phyloP scores from a whole-genome alignment of 2,113 vertebrate genomes.

The Uria lomvia region DNA sequence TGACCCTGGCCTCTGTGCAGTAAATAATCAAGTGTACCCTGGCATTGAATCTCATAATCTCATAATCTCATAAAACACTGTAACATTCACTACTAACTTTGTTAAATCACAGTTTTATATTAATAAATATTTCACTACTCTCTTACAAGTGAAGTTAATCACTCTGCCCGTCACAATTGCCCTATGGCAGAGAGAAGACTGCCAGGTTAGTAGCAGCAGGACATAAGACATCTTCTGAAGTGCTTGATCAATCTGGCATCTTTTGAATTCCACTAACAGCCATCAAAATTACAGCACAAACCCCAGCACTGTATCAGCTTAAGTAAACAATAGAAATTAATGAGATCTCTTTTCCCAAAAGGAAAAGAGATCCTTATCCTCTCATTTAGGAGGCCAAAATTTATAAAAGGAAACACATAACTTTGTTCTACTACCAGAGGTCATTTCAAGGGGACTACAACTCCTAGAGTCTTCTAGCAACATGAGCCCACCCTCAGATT shows the following conservation, averaged over 20 bases:
- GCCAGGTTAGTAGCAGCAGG: not conserved
- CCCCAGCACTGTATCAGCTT: not conserved
- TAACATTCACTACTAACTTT: too few relatives aligned
- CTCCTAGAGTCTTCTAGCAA: not conserved
- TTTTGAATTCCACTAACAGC: not conserved
- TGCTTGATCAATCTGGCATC: not conserved
- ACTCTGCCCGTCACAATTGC: too few relatives aligned
- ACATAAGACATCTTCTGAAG: not conserved
- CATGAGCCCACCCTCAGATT: not conserved
- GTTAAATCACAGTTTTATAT: too few relatives aligned
- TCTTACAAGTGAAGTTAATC: too few relatives aligned
- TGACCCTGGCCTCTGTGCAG: too few relatives aligned
- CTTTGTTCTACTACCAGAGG: not conserved
- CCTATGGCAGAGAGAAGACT: not conserved
- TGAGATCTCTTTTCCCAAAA: not conserved
- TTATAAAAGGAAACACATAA: not conserved
- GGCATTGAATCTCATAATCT: too few relatives aligned
- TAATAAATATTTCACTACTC: too few relatives aligned
- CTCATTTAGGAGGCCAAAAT: not conserved
- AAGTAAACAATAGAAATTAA: not conserved
- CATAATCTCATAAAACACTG: too few relatives aligned
- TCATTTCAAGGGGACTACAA: not conserved
- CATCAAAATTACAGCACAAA: not conserved
- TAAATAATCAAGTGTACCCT: too few relatives aligned
- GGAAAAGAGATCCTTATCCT: not conserved